Evolutionary conservation across 2,888 invertebrate genomes (phyloP).

Genomic region (Trichopoda pennipes): DNA sequence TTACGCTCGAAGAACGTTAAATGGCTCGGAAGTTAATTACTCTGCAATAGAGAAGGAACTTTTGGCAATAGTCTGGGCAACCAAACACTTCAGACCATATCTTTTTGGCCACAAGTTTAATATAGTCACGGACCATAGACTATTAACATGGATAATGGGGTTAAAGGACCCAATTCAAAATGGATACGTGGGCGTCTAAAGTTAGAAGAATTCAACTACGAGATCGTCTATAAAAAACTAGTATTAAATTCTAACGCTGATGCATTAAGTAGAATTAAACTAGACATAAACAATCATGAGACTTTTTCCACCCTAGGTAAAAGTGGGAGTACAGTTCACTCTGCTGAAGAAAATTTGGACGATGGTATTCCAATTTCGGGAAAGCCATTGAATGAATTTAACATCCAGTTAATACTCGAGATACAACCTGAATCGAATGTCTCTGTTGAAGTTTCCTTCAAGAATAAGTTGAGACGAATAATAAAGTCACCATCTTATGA

Average conservation of each 20-base stretch:
- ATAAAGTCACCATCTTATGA: no score
- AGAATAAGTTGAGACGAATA: no score
- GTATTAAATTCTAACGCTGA: neutral
- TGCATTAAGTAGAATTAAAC: neutral
- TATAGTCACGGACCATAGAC: slow-evolving; percentile 75
- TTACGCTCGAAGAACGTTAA: slow-evolving; percentile 71
- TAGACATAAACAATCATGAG: no score
- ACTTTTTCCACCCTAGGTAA: no score
- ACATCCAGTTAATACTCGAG: neutral
- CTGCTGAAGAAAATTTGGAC: slow-evolving; percentile 35
- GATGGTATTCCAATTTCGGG: slow-evolving; percentile 31
- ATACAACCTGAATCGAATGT: no score
- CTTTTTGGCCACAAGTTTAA: slow-evolving; percentile 73
- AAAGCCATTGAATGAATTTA: neutral
- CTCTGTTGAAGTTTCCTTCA: no score
- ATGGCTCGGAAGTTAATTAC: slow-evolving; percentile 70
- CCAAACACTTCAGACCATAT: slow-evolving; percentile 73
- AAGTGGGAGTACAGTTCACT: neutral
- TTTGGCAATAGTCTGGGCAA: slow-evolving; percentile 71
- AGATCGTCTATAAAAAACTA: neutral
- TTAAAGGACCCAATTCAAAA: slow-evolving; percentile 59
- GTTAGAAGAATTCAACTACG: slow-evolving; percentile 6
- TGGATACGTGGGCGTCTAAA: slow-evolving; percentile 47
- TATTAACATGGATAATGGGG: slow-evolving; percentile 72
- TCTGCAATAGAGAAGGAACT: slow-evolving; percentile 73